Base-by-base conservation (phyloP, 2,113 vertebrate species). In the Psammodynastes pulverulentus region DNA sequence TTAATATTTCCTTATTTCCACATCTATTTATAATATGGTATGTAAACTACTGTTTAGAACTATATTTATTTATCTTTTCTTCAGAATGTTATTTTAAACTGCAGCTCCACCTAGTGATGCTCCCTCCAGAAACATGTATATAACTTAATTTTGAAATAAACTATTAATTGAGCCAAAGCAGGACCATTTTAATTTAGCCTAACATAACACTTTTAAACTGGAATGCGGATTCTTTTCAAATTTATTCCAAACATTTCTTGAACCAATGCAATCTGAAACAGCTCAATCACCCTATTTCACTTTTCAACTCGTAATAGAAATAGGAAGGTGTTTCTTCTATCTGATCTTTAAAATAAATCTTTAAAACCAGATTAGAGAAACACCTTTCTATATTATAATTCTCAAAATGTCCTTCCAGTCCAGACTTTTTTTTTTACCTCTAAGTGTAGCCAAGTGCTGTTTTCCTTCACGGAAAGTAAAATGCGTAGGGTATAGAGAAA, bases 61-160 rank as follows among this genome's bases (percentile, higher is more conserved):
- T 34, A 67, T 67, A 34, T 58, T 58, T 58, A 58, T 34, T 67
- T 67, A 34, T 67, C 58, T 67, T 67, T 3, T 67, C 21, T 54
- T 26, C 54, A 34, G n/a, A 34, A 12, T 67, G 62, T 67, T 67
- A 34, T 45, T 84, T 84, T 84, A 89, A 84, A 1, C 67, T 13
- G 89, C 34, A 92, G 91, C 43, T 34, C 87, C 87, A 92, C 29
- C 91, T 92, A 92, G 87, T 89, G 87, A 3, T 48, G 26, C n/a
- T 84, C 21, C 15, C 29, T 26, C 45, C 45, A 87, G 34, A 34
- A 17, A 26, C 2, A 89, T 46, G 5, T n/a, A 9, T 19, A 53
- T 2, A 88, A 8, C 29, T 51, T 8, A 24, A 48, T 3, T 84
- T 21, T 87, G 24, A 13, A 87, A 53, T 53, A 8, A 87, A 52